Evolutionary conservation across 2,797 vertebrate species (phyloP).

Genomic region (Lutra lutra): DNA sequence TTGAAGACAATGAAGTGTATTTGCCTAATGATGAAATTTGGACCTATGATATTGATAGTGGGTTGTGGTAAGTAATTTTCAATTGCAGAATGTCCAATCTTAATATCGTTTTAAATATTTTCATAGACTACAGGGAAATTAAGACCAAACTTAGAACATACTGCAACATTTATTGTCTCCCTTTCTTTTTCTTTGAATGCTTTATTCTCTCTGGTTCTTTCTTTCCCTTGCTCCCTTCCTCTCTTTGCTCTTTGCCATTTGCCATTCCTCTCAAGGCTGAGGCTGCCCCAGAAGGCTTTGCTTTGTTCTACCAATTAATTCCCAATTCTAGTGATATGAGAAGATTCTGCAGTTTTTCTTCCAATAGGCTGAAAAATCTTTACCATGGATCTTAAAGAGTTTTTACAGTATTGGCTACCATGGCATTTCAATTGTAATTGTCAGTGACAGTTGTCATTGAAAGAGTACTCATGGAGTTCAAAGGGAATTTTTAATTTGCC

Average conservation of each 20-base stretch:
- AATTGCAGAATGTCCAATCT: neutral
- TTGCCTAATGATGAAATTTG: slow-evolving; percentile 96
- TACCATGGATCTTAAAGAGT: neutral
- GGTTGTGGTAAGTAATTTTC: slow-evolving; percentile 91
- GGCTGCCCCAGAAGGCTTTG: neutral
- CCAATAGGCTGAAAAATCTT: slow-evolving; percentile 33
- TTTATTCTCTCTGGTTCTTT: neutral
- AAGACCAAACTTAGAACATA: neutral
- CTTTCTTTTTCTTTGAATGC: neutral
- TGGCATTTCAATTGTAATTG: neutral
- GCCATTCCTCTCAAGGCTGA: neutral
- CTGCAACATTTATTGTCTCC: neutral
- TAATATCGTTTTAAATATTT: neutral
- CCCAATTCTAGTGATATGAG: neutral
- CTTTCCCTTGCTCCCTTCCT: neutral
- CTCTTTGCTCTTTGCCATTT: neutral
- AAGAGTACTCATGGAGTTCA: slow-evolving; percentile 15
- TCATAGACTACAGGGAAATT: neutral
- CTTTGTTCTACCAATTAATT: slow-evolving; percentile 11
- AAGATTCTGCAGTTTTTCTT: neutral
- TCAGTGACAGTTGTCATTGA: slow-evolving; percentile 4
- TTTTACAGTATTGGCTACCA: slow-evolving; percentile 9
- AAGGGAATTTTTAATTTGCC: slow-evolving; percentile 21
- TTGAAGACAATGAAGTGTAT: slow-evolving; percentile 95
- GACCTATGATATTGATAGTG: slow-evolving; percentile 94